Evolutionary conservation across 1,140 invertebrate species (phyloP).

Genomic region (Chymomyza costata): DNA sequence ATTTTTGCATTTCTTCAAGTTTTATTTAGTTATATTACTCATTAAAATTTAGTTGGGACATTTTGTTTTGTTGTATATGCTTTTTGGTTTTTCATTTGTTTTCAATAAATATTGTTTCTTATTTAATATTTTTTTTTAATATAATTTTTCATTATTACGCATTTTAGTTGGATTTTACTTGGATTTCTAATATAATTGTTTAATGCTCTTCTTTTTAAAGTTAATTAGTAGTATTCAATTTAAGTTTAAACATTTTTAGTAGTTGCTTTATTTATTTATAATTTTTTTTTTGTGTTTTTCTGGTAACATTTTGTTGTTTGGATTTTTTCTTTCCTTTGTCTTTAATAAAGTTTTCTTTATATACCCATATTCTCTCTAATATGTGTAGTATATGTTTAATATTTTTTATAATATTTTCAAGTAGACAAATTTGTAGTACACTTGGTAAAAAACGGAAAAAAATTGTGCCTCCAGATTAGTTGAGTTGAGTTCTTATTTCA

Average conservation of each 20-base stretch:
- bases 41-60: slow-evolving; percentile 72
- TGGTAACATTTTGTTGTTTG: slow-evolving; percentile 42
- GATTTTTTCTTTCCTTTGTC: slow-evolving; percentile 21
- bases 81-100: slow-evolving; percentile 26
- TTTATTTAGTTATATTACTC: slow-evolving; percentile 67
- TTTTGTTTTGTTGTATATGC: slow-evolving; percentile 40
- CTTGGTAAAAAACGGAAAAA: slow-evolving; percentile 70
- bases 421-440: slow-evolving; percentile 65
- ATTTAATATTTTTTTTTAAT: slow-evolving; percentile 42
- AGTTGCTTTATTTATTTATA: no score
- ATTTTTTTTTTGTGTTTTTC: slow-evolving; percentile 31
- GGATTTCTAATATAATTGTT: slow-evolving; percentile 67
- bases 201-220: slow-evolving; percentile 50
- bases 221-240: slow-evolving; percentile 60
- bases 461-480: slow-evolving; percentile 71
- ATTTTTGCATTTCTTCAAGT: slow-evolving; percentile 32
- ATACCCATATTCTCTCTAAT: slow-evolving; percentile 33
- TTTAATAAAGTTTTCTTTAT: slow-evolving; percentile 34
- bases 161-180: slow-evolving; percentile 63
- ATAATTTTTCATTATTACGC: slow-evolving; percentile 40
- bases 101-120: slow-evolving; percentile 37
- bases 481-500: slow-evolving; percentile 49
- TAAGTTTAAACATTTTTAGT: slow-evolving; percentile 56
- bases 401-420: slow-evolving; percentile 47
- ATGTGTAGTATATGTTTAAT: slow-evolving; percentile 32